Evolutionary conservation across 2,888 invertebrate species (phyloP).

Genomic region (Mimachlamys varia): DNA sequence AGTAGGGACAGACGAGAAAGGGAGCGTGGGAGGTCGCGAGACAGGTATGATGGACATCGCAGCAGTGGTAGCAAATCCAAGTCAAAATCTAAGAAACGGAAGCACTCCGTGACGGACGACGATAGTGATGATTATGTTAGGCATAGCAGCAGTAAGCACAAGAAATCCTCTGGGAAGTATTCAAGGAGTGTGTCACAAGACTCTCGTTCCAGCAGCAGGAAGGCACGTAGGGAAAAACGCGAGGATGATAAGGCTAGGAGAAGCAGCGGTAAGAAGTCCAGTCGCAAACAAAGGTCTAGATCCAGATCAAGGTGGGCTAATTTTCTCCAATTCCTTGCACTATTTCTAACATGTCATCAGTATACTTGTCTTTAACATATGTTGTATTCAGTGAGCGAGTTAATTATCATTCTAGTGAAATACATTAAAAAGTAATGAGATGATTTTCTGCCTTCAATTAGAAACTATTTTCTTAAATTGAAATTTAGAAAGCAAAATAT

Average conservation of each 20-base stretch:
- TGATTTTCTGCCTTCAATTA: no score
- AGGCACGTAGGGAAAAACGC: constrained; percentile 45
- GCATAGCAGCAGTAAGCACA: constrained; percentile 55
- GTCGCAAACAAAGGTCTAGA: constrained; percentile 79
- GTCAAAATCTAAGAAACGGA: constrained; percentile 64
- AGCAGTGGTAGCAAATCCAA: constrained; percentile 50
- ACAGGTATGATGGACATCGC: constrained; percentile 50
- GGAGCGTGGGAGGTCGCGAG: constrained; percentile 53
- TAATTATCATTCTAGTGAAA: no score
- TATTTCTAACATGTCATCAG: not conserved
- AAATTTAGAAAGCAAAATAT: no score
- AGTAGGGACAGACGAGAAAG: constrained; percentile 53
- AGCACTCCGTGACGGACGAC: constrained; percentile 64
- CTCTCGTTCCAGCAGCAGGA: constrained; percentile 51
- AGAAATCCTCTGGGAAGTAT: constrained; percentile 53
- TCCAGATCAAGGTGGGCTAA: constrained; percentile 77
- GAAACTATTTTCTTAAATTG: no score
- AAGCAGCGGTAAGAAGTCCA: constrained; percentile 80
- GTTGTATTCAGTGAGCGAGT: no score
- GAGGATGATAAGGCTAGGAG: constrained; percentile 64
- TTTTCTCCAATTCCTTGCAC: constrained; percentile 44
- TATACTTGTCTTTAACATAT: not conserved
- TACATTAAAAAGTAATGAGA: no score
- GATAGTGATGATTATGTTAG: constrained; percentile 61
- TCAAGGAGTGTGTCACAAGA: constrained; percentile 51